Evolutionary conservation across 2,113 vertebrate genomes (phyloP).

Genomic region (Corythornis cristatus): DNA sequence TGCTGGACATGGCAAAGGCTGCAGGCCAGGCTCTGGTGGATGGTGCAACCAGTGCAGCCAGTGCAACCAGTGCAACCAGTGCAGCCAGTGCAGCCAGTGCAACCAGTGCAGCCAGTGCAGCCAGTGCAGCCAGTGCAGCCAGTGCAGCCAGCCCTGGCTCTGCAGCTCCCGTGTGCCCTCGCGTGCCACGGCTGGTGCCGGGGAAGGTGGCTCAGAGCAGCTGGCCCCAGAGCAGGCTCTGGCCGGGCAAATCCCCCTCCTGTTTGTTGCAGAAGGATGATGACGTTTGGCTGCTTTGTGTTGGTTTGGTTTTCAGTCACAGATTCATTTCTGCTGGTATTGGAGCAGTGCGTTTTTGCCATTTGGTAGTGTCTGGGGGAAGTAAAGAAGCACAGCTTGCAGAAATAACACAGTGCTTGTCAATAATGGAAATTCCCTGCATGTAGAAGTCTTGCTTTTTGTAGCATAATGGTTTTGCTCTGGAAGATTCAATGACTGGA

Average conservation of each 20-base stretch:
- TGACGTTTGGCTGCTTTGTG: background rate
- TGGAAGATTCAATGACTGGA: background rate
- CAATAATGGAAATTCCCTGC: background rate
- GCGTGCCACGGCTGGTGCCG: background rate
- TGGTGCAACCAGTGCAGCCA: background rate
- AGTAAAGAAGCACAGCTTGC: background rate
- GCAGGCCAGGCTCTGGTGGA: background rate
- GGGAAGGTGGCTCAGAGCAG: too few species aligned
- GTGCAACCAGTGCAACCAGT: too few species aligned
- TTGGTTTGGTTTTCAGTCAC: background rate
- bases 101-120: too few species aligned
- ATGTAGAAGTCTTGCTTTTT: background rate
- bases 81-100: background rate
- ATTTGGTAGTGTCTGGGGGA: background rate
- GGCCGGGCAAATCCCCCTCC: background rate
- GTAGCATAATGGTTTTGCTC: background rate
- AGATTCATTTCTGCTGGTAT: constrained; percentile 2
- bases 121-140: background rate
- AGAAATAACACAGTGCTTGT: background rate
- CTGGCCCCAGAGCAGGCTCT: background rate
- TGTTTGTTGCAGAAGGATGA: background rate
- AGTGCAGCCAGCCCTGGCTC: background rate
- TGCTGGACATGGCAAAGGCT: background rate
- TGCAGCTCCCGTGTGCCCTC: background rate
- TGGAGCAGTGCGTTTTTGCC: constrained; percentile 14